Evolutionary conservation across 2,113 vertebrate genomes (phyloP), one percentile per base, ranked within the genome.

Genomic region (Pteropus alecto): DNA sequence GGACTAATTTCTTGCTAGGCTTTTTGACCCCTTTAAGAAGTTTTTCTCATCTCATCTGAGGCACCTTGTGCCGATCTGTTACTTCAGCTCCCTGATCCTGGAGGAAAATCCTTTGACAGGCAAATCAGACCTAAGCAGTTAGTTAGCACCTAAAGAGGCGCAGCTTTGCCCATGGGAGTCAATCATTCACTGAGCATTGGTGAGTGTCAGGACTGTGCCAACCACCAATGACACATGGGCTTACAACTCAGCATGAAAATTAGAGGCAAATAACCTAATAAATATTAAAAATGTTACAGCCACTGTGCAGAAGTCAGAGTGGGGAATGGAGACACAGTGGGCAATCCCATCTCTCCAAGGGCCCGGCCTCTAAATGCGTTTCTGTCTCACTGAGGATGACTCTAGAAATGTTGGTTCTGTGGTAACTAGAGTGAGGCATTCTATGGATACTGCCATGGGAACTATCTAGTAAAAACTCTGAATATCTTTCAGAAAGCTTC

Each of bases 401-500:
- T 5, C 21, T 24, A 54, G 41, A 33, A 33, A 43, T 30, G 26
- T 38, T 76, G 58, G 38, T 54, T 63, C 78, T 78, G 8, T 7
- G 28, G 68, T 43, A 33, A 87, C 51, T 51, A 51, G 15, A 51
- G 51, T 51, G 61, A 86, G 38, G 65, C 51, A 43, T 89, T 88
- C 41, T 65, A 76, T 22, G 87, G 73, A 46, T 38, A 5, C 35
- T 67, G 74, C 21, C 46, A 4, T 21, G 61, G 28, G 56, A 58
- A 51, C 43, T 61, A 18, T 74, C 79, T 74, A 48, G 79, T 58
- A 83, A 63, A 93, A 89, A 56, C 51, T 26, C 61, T 22, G 71
- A 71, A 14, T 60, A 35, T 70, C 88, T 41, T 87, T n/a, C 21
- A 74, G 65, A 83, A 76, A 67, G 9, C 19, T 46, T 92, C 51